phyloP scores from a whole-genome alignment of 1,140 invertebrate species.

The Saccostrea glomerata region DNA sequence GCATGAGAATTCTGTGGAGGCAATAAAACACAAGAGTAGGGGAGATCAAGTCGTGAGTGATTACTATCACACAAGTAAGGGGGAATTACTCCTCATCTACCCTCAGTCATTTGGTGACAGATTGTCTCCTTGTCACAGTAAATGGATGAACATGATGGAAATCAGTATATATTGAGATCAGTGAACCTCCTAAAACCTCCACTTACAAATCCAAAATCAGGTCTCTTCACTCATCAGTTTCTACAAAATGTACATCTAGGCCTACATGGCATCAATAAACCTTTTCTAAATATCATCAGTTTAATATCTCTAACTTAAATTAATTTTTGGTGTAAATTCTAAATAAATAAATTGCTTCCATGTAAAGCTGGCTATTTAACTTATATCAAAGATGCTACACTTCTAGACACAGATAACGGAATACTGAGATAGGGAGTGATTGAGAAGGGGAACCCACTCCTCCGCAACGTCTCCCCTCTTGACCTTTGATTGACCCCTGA shows the following conservation, averaged over 20 bases:
- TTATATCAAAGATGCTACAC: neutral
- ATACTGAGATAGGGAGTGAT: neutral
- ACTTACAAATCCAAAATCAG: neutral
- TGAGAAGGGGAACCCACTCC: neutral
- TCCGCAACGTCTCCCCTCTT: neutral
- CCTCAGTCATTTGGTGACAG: neutral
- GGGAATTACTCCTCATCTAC: neutral
- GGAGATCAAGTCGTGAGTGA: neutral
- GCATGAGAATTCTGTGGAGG: neutral
- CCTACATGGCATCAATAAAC: neutral
- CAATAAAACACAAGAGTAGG: slow-evolving; percentile 28
- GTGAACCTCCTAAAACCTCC: neutral
- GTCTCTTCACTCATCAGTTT: neutral
- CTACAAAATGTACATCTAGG: neutral
- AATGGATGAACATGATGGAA: slow-evolving; percentile 20
- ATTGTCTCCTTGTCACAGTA: neutral
- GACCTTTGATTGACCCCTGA: neutral
- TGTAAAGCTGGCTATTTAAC: neutral
- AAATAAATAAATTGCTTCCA: neutral
- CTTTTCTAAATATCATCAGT: neutral
- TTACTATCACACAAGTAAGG: slow-evolving; percentile 18
- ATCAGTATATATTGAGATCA: neutral
- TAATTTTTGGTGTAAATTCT: neutral
- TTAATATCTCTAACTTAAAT: neutral
- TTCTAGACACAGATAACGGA: neutral